Evolutionary conservation across 2,888 invertebrate genomes (phyloP).

Genomic region (Osmoderma eremita): DNA sequence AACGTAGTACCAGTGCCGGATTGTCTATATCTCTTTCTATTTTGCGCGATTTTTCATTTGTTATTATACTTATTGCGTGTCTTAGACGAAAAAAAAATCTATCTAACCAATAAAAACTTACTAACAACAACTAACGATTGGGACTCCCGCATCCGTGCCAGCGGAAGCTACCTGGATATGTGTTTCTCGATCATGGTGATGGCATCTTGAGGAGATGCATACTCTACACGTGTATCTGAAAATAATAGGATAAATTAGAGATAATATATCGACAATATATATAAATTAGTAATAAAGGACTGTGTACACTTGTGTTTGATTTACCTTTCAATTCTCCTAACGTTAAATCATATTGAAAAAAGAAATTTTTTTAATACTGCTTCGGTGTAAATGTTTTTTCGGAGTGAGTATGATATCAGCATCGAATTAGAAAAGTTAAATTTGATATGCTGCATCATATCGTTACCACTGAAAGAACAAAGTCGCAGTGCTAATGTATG

Average conservation of each 20-base stretch:
- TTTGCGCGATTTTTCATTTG: no score
- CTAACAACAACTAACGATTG: background rate
- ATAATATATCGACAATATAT: background rate
- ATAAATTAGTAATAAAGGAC: constrained; percentile 1
- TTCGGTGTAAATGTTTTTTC: no score
- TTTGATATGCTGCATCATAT: no score
- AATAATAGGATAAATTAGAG: constrained; percentile 21
- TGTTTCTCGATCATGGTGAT: constrained; percentile 72
- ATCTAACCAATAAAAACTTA: background rate
- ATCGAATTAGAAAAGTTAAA: background rate
- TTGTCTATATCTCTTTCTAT: no score
- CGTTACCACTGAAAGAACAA: no score
- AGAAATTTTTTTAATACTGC: background rate
- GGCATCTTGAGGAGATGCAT: constrained; percentile 75
- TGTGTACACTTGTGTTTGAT: constrained; percentile 24
- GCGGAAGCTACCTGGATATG: constrained; percentile 20
- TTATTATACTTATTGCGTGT: no score
- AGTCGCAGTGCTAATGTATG: no score
- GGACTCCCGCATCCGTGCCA: background rate
- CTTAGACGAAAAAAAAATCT: background rate
- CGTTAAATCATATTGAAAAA: background rate
- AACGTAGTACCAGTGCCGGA: no score
- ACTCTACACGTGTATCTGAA: constrained; percentile 61
- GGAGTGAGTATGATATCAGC: background rate
- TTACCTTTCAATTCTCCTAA: constrained; percentile 10